Evolutionary conservation across 2,113 vertebrate species (phyloP), one percentile per base, ranked within the genome.

Genomic region (Bufo bufo): DNA sequence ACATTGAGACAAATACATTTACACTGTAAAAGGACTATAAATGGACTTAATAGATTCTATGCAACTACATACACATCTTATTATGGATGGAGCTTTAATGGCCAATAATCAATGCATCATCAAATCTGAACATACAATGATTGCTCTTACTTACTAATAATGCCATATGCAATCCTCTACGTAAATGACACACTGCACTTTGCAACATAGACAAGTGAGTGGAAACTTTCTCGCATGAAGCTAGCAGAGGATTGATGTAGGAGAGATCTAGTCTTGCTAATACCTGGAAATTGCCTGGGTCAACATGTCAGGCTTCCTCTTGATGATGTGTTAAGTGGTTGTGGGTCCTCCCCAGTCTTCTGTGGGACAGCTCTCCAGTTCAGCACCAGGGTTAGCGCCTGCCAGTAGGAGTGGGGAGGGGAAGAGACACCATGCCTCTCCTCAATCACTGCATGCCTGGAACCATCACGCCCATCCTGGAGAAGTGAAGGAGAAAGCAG

Each of bases 331-430:
- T 77, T 77, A 88, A 88, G 80, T 83, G 80, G 58, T 84, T 84
- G 12, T 19, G 56, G 58, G 74, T 84, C 49, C 16, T 66, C 45
- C 43, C n/a, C 71, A 77, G 71, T 77, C 80, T 65, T 88, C 33
- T 63, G 59, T 89, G 87, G 87, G 87, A 89, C 81, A 33, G 82
- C 83, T 50, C 71, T 88, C 72, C 71, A 61, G 71, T 50, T 84
- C 87, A 89, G 87, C 81, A 89, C 87, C 87, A 84, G 81, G 87
- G 87, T 89, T 81, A 89, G 87, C 87, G 59, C 81, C 82, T 79
- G n/a, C 20, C 65, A 84, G 59, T 11, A 58, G 20, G 56, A 84
- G 69, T 63, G 20, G 59, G 82, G 81, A 88, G 87, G 87, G 87
- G 72, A 72, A 69, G 71, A 17, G 52, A 58, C 77, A 9, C 0